Evolutionary conservation across 2,797 vertebrate species (phyloP), one percentile per base, ranked within the genome.

Genomic region (Argya squamiceps): DNA sequence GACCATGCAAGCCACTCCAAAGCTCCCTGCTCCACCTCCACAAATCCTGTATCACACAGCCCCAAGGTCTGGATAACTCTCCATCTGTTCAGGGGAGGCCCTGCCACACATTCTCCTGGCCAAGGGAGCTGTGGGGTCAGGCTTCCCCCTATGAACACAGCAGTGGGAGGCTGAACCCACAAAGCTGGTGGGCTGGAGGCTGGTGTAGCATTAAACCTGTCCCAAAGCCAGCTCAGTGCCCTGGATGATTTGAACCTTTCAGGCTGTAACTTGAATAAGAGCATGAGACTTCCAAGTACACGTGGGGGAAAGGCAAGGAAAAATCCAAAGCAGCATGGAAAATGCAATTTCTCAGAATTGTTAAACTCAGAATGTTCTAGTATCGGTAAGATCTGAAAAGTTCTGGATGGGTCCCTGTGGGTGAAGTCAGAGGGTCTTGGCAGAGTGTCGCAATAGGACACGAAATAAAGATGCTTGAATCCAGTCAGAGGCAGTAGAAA

Each of bases 71-170:
- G 43, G 18, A 27, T 43, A 41, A 30, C 56, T 78, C 24, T 39
- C 39, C 39, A 37, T 12, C 37, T 37, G 11, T 37, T 37, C 37
- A 37, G 37, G 37, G 37, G 58, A 92, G 29, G 59, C 77, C 32
- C 44, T 63, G 59, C 44, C 15, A n/a, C 2, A 11, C 18, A 39
- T 15, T n/a, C 43, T 76, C n/a, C 50, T 0, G 5, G 64, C 34
- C 1, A 26, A n/a, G 59, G 77, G 44, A 58, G 50, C 77, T 56
- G 47, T 0, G 0, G 67, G 58, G 43, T 30, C 0, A 1, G 46
- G 46, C 10, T 68, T 70, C 6, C 37, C 64, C 12, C 18, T 0
- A 2, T 15, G 44, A 26, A 2, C 15, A 2, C 0, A 0, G 18
- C 1, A 1, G 15, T 0, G 0, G 18, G 62, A 62, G 39, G 34